A percentile compares a stretch with the other conserved stretches of the same genome.
Evolutionary conservation across 2,888 invertebrate species (phyloP).

Genomic region (Pyralis farinalis): DNA sequence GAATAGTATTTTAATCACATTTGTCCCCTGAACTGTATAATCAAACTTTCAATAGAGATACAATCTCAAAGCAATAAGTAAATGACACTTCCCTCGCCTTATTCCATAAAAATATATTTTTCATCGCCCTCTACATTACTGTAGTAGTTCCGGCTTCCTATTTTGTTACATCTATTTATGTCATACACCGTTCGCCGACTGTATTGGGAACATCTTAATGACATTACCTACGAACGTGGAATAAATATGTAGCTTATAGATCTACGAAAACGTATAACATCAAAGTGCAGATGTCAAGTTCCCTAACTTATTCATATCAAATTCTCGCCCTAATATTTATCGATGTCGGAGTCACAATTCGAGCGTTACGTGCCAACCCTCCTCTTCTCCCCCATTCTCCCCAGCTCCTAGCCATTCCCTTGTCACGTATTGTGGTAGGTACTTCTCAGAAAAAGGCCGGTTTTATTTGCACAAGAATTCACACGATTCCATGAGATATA

Average conservation of each 20-base stretch:
- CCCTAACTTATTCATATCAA: constrained; percentile 30
- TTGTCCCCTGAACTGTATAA: no score
- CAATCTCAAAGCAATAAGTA: no score
- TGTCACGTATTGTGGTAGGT: constrained; percentile 42
- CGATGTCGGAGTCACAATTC: constrained; percentile 42
- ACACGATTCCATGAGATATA: constrained; percentile 16
- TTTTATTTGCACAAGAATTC: constrained; percentile 26
- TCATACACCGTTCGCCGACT: not conserved
- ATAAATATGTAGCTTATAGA: not conserved
- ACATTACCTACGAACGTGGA: constrained; percentile 5
- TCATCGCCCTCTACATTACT: not conserved
- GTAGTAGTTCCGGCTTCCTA: not conserved
- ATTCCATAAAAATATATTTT: not conserved
- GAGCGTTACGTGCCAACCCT: constrained; percentile 37
- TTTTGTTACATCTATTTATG: constrained; percentile 5
- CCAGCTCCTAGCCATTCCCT: constrained; percentile 22
- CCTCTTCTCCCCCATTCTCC: constrained; percentile 20
- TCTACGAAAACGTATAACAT: not conserved
- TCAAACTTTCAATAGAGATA: no score
- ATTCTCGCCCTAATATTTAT: constrained; percentile 35
- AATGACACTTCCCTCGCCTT: no score
- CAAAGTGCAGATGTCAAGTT: constrained; percentile 6
- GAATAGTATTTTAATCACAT: no score
- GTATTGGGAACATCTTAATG: constrained; percentile 13
- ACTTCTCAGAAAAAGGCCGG: constrained; percentile 27